These are phyloP conservation scores for Enteromius viviparus DNA, from an alignment of 2,797 vertebrate genomes.

Conservation along the genomic window DNA sequence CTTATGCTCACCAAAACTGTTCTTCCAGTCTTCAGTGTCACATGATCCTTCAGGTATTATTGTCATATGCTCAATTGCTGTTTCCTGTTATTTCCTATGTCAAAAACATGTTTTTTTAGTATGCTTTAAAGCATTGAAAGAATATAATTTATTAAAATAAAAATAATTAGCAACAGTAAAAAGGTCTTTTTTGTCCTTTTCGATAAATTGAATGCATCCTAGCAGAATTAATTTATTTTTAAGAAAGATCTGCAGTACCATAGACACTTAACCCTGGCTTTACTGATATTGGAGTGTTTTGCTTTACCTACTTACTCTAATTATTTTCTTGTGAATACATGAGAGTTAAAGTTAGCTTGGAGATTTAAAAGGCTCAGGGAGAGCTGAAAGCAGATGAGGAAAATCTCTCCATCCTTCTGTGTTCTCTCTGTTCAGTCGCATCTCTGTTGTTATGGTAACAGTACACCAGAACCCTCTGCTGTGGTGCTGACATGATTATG, in stretches of 20 bases:
- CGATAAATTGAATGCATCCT: background rate
- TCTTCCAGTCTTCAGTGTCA: background rate
- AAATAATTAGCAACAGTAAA: background rate
- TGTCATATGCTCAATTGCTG: background rate
- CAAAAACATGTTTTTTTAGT: background rate
- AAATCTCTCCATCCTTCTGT: background rate
- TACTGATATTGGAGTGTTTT: background rate
- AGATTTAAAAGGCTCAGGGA: background rate
- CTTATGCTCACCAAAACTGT: background rate
- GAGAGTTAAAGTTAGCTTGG: background rate
- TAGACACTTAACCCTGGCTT: background rate
- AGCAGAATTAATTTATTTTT: background rate
- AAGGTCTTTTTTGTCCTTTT: background rate
- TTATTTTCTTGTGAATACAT: background rate
- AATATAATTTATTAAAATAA: background rate
- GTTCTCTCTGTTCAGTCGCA: background rate
- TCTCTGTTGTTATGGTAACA: conserved; percentile 46
- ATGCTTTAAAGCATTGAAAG: background rate
- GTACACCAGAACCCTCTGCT: conserved; percentile 26
- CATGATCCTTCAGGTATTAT: background rate
- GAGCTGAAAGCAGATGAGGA: background rate
- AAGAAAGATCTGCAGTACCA: background rate
- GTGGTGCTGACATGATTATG: conserved; percentile 41
- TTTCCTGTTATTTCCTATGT: background rate
- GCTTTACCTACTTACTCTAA: background rate